These are phyloP conservation scores for Clarias gariepinus DNA, from an alignment of 2,113 vertebrate genomes.

Conservation along the genomic window DNA sequence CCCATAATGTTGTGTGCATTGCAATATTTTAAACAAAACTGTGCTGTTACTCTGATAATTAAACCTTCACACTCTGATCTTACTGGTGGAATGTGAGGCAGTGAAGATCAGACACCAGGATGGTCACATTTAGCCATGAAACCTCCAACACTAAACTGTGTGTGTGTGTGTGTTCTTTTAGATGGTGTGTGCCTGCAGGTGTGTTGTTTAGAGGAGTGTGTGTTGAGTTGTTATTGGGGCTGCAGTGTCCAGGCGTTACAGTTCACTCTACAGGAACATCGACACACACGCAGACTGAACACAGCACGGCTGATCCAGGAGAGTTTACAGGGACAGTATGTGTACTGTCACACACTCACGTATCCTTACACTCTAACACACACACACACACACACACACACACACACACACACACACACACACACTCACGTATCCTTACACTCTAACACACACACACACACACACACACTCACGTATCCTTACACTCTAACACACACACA, in stretches of 20 bases:
- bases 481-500: conserved; percentile 72
- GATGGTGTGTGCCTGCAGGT: conserved; percentile 78
- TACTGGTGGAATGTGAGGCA: too few relatives aligned
- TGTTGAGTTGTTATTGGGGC: conserved; percentile 91
- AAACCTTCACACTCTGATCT: too few relatives aligned
- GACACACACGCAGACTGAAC: conserved; percentile 70
- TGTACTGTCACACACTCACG: conserved; percentile 79
- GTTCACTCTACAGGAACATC: conserved; percentile 78
- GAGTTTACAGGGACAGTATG: conserved; percentile 76
- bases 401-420: conserved; percentile 54
- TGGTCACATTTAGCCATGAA: too few relatives aligned
- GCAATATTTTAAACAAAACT: too few relatives aligned
- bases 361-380: conserved; percentile 77
- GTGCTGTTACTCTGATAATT: too few relatives aligned
- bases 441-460: background rate
- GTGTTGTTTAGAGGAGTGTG: conserved; percentile 84
- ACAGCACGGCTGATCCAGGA: conserved; percentile 79
- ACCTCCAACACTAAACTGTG: conserved; percentile 53
- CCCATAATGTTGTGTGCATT: too few relatives aligned
- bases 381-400: conserved; percentile 86
- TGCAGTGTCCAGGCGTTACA: conserved; percentile 84
- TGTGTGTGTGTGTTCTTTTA: conserved; percentile 58
- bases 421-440: conserved; percentile 33
- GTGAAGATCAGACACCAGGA: too few relatives aligned
- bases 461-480: conserved; percentile 48